A percentile compares a stretch with the other conserved stretches of the same genome.
Conservation (phyloP, 2,888 invertebrate species). For the Tortrix viridana region DNA sequence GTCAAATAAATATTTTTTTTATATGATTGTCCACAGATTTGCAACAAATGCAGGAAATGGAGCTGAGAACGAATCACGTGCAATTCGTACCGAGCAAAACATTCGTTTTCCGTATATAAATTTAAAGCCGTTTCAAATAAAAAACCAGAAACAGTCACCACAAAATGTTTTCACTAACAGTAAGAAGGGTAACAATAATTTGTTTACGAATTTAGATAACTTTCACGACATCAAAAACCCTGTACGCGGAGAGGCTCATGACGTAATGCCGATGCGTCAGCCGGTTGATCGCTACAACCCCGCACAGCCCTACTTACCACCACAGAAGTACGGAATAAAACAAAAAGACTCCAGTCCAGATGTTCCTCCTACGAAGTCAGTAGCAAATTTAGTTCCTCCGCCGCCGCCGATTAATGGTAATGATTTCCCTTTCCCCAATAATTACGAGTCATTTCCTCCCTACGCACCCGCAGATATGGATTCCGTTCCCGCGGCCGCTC, state of each 20-base stretch:
- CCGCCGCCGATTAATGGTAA: constrained; percentile 62
- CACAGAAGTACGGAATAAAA: constrained; percentile 61
- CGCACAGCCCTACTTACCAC: constrained; percentile 77
- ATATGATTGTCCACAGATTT: constrained; percentile 61
- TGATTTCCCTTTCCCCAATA: constrained; percentile 67
- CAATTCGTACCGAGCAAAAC: constrained; percentile 73
- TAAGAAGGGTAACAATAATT: constrained; percentile 62
- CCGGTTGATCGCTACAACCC: constrained; percentile 78
- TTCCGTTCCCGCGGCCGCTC: constrained; percentile 39
- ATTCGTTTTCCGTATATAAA: constrained; percentile 75
- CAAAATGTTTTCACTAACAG: constrained; percentile 51
- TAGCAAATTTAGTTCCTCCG: constrained; percentile 68
- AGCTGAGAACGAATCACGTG: constrained; percentile 77
- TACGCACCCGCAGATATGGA: constrained; percentile 52
- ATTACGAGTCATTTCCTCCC: constrained; percentile 76
- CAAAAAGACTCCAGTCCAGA: constrained; percentile 61
- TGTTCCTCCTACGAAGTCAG: constrained; percentile 52
- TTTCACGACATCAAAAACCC: constrained; percentile 68
- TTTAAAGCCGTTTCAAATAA: constrained; percentile 75
- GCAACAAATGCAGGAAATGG: constrained; percentile 67
- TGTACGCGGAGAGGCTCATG: constrained; percentile 75
- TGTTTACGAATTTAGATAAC: constrained; percentile 68
- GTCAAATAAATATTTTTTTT: neutral
- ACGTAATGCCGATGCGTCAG: constrained; percentile 54
- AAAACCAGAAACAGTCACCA: constrained; percentile 57